Percentiles rank a stretch among this genome's conserved stretches.
phyloP scores from a whole-genome alignment of 1,140 invertebrate genomes.

The Melanaphis sacchari region DNA sequence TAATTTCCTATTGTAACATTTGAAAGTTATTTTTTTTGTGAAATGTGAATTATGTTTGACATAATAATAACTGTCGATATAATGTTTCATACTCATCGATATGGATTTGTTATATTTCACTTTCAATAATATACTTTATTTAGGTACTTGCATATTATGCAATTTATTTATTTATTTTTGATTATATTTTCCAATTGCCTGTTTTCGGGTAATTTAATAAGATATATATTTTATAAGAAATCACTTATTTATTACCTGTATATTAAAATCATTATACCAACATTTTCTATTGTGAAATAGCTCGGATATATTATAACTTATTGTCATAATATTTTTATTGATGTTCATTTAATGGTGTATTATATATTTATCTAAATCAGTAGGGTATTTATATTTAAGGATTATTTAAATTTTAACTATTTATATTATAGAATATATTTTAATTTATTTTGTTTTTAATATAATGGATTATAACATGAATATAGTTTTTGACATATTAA shows the following conservation, averaged over 20 bases:
- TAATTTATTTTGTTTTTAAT: too few relatives aligned
- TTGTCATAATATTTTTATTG: too few relatives aligned
- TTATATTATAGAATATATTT: too few relatives aligned
- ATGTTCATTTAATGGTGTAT: too few relatives aligned
- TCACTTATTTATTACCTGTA: neutral
- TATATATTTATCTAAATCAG: too few relatives aligned
- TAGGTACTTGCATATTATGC: neutral
- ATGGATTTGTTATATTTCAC: neutral
- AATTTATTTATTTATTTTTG: constrained; percentile 9
- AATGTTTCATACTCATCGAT: neutral
- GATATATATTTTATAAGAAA: neutral
- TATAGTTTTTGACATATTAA: too few relatives aligned
- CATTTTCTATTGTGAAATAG: too few relatives aligned
- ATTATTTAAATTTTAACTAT: too few relatives aligned
- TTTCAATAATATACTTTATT: neutral
- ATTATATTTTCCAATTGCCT: neutral
- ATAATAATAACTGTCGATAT: constrained; percentile 31
- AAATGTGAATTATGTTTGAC: neutral
- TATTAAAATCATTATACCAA: neutral
- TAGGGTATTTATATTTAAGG: too few relatives aligned
- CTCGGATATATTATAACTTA: too few relatives aligned
- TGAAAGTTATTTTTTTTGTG: neutral
- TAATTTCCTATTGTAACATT: neutral
- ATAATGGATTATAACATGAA: too few relatives aligned
- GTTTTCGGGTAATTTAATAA: neutral